These are phyloP conservation scores for Heteractis magnifica DNA, from an alignment of 92 coral and sea anemone genomes.

Conservation along the genomic window DNA sequence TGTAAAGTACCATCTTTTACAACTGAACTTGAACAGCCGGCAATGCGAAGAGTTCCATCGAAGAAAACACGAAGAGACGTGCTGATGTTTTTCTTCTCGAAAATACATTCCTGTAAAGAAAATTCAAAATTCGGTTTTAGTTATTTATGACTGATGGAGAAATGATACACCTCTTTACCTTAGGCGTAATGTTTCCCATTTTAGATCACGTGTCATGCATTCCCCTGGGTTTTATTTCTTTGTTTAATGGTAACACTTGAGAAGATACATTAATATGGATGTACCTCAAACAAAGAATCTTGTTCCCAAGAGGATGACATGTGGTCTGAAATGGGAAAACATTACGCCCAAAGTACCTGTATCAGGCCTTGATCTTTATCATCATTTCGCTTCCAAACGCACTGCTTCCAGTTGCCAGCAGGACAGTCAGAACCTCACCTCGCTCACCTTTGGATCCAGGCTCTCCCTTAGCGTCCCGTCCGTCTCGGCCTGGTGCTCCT, in stretches of 20 bases:
- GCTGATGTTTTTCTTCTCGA: not conserved
- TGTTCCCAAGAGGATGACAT: no score
- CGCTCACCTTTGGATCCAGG: constrained; percentile 17
- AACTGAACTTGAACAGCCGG: not conserved
- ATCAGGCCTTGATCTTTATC: constrained; percentile 28
- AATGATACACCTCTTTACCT: not conserved
- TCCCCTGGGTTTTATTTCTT: no score
- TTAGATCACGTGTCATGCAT: no score
- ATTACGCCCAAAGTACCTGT: constrained; percentile 9
- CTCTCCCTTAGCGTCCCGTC: constrained; percentile 43
- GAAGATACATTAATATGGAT: not conserved
- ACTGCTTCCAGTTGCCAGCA: constrained; percentile 43
- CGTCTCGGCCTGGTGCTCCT: constrained; percentile 59
- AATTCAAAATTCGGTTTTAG: not conserved
- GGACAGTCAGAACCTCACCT: constrained; percentile 29
- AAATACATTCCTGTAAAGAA: not conserved
- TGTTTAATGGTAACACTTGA: no score
- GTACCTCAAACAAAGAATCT: not conserved
- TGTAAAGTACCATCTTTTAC: constrained; percentile 1
- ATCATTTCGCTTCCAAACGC: constrained; percentile 32
- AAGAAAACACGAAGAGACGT: constrained; percentile 4
- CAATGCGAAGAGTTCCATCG: not conserved
- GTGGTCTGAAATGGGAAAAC: no score
- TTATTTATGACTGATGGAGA: not conserved
- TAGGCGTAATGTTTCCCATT: no score